phyloP scores from a whole-genome alignment of 1,140 invertebrate genomes.

The Theocolax elegans region DNA sequence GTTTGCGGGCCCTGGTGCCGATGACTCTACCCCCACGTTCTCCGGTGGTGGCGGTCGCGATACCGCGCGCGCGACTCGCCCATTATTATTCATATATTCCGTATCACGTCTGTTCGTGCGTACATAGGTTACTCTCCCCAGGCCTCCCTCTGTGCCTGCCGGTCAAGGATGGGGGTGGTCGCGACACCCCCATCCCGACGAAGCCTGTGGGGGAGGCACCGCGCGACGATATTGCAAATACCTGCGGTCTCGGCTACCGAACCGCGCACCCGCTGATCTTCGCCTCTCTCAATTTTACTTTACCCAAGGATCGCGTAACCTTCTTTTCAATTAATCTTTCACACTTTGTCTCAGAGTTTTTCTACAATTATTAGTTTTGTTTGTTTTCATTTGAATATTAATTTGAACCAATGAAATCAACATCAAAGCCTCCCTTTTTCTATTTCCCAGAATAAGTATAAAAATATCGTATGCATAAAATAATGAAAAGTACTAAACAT shows the following conservation, averaged over 20 bases:
- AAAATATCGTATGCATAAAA: too few species aligned
- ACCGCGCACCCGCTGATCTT: not conserved
- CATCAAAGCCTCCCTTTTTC: too few species aligned
- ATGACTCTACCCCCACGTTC: slow-evolving; percentile 14
- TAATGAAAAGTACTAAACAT: too few species aligned
- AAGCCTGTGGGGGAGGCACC: not conserved
- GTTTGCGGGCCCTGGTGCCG: slow-evolving; percentile 34
- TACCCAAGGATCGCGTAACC: not conserved
- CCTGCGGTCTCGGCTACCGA: slow-evolving; percentile 11
- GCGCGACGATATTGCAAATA: slow-evolving; percentile 11
- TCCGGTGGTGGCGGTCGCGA: slow-evolving; percentile 51
- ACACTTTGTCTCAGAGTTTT: not conserved
- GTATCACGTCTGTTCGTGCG: slow-evolving; percentile 64
- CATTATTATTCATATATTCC: slow-evolving; percentile 69
- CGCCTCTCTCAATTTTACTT: not conserved
- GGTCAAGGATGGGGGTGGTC: slow-evolving; percentile 5
- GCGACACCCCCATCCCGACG: not conserved
- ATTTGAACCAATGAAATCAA: too few species aligned
- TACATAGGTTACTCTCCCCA: too few species aligned
- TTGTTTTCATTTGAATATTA: too few species aligned
- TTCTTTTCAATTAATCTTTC: not conserved
- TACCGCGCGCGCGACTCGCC: slow-evolving; percentile 47
- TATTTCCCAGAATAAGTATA: too few species aligned
- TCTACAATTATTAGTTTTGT: not conserved
- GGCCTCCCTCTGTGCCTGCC: too few species aligned